phyloP scores from a whole-genome alignment of 2,888 invertebrate species.

The Venusia cambrica region DNA sequence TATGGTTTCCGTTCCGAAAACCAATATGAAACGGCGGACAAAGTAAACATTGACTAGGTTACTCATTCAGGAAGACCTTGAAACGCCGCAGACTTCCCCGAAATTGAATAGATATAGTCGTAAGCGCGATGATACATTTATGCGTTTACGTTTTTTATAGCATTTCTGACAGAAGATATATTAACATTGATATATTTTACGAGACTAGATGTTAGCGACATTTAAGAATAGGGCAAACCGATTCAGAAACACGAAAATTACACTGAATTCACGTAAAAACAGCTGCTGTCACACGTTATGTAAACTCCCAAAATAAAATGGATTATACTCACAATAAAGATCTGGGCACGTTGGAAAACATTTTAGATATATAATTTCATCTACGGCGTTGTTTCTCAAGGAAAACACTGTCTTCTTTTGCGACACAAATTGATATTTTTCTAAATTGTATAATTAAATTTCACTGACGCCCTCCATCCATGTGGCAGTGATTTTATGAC shows the following conservation, averaged over 20 bases:
- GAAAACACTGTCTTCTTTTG: slow-evolving; percentile 38
- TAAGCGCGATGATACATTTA: too few relatives aligned
- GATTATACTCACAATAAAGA: slow-evolving; percentile 71
- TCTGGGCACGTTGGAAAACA: slow-evolving; percentile 74
- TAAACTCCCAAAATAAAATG: slow-evolving; percentile 74
- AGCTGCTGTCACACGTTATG: slow-evolving; percentile 78
- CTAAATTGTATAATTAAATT: slow-evolving; percentile 41
- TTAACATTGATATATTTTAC: too few relatives aligned
- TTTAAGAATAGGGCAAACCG: slow-evolving; percentile 1
- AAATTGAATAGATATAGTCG: too few relatives aligned
- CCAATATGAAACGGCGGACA: too few relatives aligned
- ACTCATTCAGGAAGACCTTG: too few relatives aligned
- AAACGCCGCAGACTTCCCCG: too few relatives aligned
- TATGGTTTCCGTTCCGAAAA: too few relatives aligned
- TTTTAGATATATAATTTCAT: slow-evolving; percentile 63
- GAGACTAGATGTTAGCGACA: not conserved
- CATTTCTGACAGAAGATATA: too few relatives aligned
- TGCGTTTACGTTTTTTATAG: too few relatives aligned
- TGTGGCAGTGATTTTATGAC: slow-evolving; percentile 49
- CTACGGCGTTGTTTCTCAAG: slow-evolving; percentile 38
- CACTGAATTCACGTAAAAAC: slow-evolving; percentile 50
- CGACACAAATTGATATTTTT: slow-evolving; percentile 38
- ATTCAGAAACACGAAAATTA: slow-evolving; percentile 31
- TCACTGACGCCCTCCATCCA: slow-evolving; percentile 64
- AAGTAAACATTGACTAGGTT: too few relatives aligned